These are phyloP conservation scores for Eubasilissa splendida DNA, from an alignment of 2,888 invertebrate genomes.

Conservation along the genomic window DNA sequence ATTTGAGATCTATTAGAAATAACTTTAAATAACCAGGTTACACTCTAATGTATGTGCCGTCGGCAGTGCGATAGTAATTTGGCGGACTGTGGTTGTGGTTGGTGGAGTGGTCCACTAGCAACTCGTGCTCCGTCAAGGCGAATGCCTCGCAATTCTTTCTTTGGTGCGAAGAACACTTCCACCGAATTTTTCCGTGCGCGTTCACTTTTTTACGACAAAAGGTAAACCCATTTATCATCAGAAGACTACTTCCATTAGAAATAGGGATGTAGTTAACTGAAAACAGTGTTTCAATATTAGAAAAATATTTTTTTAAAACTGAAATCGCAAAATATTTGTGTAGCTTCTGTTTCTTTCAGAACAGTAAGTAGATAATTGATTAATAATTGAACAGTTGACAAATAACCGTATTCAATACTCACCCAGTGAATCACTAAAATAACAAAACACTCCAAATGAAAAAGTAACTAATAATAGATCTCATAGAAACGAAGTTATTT, in stretches of 20 bases:
- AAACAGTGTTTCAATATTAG: constrained; percentile 59
- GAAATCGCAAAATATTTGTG: no score
- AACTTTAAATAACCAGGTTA: no score
- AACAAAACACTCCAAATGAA: no score
- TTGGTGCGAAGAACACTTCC: constrained; percentile 66
- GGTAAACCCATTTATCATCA: constrained; percentile 68
- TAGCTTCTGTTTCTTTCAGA: no score
- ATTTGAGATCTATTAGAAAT: no score
- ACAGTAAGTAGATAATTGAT: no score
- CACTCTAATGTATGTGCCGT: constrained; percentile 65
- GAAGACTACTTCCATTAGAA: constrained; percentile 67
- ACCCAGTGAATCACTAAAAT: no score
- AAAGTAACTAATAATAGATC: no score
- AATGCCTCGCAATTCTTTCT: constrained; percentile 68
- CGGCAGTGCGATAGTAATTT: constrained; percentile 65
- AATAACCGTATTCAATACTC: no score
- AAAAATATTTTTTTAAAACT: no score
- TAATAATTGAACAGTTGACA: no score
- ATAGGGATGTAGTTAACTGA: constrained; percentile 70
- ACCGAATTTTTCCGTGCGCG: constrained; percentile 69
- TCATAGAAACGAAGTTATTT: no score
- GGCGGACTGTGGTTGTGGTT: constrained; percentile 68
- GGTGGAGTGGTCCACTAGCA: constrained; percentile 62
- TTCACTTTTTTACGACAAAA: constrained; percentile 69
- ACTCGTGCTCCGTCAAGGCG: constrained; percentile 66